phyloP scores from a whole-genome alignment of 2,113 vertebrate genomes.

The Sebastes fasciatus region DNA sequence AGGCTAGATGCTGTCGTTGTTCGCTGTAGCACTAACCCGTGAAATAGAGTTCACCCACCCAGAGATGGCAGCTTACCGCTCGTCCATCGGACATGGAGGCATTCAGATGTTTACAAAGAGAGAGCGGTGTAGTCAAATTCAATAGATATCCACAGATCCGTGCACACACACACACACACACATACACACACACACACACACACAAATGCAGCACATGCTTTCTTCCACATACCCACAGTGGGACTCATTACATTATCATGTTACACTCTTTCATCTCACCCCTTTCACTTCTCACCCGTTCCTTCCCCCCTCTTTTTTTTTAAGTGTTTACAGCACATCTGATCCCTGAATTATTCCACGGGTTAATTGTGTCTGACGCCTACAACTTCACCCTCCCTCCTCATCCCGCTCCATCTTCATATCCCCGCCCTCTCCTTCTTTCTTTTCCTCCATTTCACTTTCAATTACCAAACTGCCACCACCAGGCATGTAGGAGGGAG shows the following conservation, averaged over 20 bases:
- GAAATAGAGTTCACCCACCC: constrained; percentile 79
- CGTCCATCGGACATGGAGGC: constrained; percentile 51
- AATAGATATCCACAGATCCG: constrained; percentile 16
- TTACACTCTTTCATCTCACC: constrained; percentile 29
- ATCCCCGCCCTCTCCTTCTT: constrained; percentile 9
- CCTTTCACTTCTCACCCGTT: constrained; percentile 15
- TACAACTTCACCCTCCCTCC: constrained; percentile 47
- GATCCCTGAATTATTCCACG: constrained; percentile 60
- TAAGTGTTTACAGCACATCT: constrained; percentile 58
- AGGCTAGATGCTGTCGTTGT: constrained; percentile 40
- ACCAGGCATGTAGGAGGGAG: constrained; percentile 50
- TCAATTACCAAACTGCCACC: constrained; percentile 70
- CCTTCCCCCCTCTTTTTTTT: constrained; percentile 15
- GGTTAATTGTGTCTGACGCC: constrained; percentile 63
- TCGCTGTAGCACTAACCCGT: constrained; percentile 72
- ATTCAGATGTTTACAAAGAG: constrained; percentile 61
- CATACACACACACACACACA: constrained; percentile 5
- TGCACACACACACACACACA: constrained; percentile 4
- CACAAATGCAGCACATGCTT: constrained; percentile 12
- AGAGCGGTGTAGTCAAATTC: constrained; percentile 44
- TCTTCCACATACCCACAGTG: constrained; percentile 7
- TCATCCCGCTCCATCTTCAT: constrained; percentile 36
- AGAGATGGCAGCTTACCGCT: constrained; percentile 63
- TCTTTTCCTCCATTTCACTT: constrained; percentile 54
- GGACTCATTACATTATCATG: constrained; percentile 46